Conservation (phyloP, 92 coral and sea anemone genomes). For the Siderastrea radians region DNA sequence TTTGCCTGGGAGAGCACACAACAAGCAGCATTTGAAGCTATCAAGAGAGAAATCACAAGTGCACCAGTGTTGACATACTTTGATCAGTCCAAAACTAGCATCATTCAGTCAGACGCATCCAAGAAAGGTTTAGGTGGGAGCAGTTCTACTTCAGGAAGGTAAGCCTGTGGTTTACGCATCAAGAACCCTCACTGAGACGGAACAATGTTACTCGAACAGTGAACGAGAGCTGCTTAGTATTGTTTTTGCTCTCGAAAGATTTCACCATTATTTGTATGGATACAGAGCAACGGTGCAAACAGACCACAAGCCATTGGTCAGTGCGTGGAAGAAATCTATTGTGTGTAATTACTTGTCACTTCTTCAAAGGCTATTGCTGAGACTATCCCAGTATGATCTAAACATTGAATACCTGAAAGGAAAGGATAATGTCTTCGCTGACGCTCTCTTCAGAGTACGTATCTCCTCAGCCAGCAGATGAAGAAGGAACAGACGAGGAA, state of each 20-base stretch:
- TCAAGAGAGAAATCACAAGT: conserved; percentile 9
- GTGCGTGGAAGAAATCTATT: conserved; percentile 19
- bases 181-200: conserved; percentile 48
- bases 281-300: conserved; percentile 26
- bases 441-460: background rate
- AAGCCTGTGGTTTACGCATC: conserved; percentile 55
- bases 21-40: conserved; percentile 10
- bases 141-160: conserved; percentile 41
- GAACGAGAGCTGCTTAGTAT: conserved; percentile 34
- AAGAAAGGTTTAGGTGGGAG: background rate
- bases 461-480: background rate
- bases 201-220: conserved; percentile 21
- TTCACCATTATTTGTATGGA: conserved; percentile 31
- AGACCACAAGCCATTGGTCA: conserved; percentile 25
- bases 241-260: conserved; percentile 24
- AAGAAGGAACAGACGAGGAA: background rate
- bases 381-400: conserved; percentile 29
- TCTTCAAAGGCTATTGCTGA: conserved; percentile 39
- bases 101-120: background rate
- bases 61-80: conserved; percentile 6
- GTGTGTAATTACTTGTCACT: conserved; percentile 16
- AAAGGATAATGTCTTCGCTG: background rate
- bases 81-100: background rate
- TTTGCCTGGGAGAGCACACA: conserved; percentile 4
- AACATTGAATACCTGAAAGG: conserved; percentile 14